Conservation (phyloP, 1,140 invertebrate genomes). For the Aphaenogaster floridana region DNA sequence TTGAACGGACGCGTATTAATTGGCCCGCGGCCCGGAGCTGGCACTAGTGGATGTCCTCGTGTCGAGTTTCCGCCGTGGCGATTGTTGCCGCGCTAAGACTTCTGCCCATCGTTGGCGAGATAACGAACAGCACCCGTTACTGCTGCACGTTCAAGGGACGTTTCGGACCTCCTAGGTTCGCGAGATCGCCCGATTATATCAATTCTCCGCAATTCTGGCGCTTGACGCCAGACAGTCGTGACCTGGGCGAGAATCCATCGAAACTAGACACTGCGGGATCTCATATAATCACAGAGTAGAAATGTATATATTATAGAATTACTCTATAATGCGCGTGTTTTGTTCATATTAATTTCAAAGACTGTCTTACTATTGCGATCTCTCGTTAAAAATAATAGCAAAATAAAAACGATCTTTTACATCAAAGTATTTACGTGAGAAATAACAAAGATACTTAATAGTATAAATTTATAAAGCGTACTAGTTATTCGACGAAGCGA, state of each 20-base stretch:
- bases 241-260: slow-evolving; percentile 26
- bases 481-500: neutral
- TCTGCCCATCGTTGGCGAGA: slow-evolving; percentile 55
- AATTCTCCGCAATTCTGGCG: slow-evolving; percentile 52
- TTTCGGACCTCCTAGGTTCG: slow-evolving; percentile 73
- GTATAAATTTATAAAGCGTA: neutral
- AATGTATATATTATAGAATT: neutral
- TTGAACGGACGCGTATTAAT: slow-evolving; percentile 85
- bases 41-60: slow-evolving; percentile 84
- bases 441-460: neutral
- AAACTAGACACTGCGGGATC: neutral
- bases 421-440: neutral
- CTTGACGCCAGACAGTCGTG: slow-evolving; percentile 43
- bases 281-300: neutral
- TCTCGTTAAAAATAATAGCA: slow-evolving; percentile 9
- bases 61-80: slow-evolving; percentile 83
- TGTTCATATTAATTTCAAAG: neutral
- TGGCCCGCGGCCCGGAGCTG: slow-evolving; percentile 80
- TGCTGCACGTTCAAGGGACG: slow-evolving; percentile 39
- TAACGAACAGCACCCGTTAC: slow-evolving; percentile 70
- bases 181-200: slow-evolving; percentile 65
- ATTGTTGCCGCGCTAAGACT: slow-evolving; percentile 75
- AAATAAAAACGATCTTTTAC: neutral
- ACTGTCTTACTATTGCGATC: neutral
- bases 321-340: neutral